Base-by-base conservation (phyloP, 2,113 vertebrate species). In the Pipra filicauda region DNA sequence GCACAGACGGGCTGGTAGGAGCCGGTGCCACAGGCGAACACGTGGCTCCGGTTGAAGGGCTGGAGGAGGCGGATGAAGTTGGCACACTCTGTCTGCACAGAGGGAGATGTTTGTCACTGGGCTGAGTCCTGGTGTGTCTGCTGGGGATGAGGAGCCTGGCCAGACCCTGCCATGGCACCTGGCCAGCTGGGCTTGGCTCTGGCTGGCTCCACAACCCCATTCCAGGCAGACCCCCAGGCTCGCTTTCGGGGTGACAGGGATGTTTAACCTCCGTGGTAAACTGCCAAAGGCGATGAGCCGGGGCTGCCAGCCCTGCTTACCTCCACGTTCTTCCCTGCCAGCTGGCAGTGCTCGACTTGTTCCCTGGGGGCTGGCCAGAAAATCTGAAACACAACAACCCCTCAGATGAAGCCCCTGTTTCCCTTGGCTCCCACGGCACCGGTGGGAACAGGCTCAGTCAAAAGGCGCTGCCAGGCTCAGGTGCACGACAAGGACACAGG, bases 21-120 rank as follows among this genome's bases (percentile, higher is more conserved):
- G 3, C 98, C 98, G 0, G 99, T 99, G 4, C 98, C 98, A 1
- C 99, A 99, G 20, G 96, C 98, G 0, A 98, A 98, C 46, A 99
- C 97, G 0, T 99, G 98, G 11, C 96, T 99, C 80, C 98, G 98
- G 81, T 99, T 99, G 97, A 98, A 98, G 6, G 98, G 97, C 96
- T 99, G 98, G 46, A 99, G 97, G 77, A 99, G 97, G 39, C 98
- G 98, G 79, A 99, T 97, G 44, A 98, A 99, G 97, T 99, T 99
- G 81, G 98, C 98, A 67, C 99, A 99, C 35, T 99, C 99, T 0
- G 96, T 98, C 99, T 99, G 97, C 6, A 2, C 55, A 3, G 81
- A 54, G 33, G 20, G 55, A 86, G 73, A 66, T 7, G 44, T 15
- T 80, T 22, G 64, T 94, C 64, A 90, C 26, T 11, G n/a, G 57